These are phyloP conservation scores for Lerema accius DNA, from an alignment of 1,140 invertebrate species.

Conservation along the genomic window DNA sequence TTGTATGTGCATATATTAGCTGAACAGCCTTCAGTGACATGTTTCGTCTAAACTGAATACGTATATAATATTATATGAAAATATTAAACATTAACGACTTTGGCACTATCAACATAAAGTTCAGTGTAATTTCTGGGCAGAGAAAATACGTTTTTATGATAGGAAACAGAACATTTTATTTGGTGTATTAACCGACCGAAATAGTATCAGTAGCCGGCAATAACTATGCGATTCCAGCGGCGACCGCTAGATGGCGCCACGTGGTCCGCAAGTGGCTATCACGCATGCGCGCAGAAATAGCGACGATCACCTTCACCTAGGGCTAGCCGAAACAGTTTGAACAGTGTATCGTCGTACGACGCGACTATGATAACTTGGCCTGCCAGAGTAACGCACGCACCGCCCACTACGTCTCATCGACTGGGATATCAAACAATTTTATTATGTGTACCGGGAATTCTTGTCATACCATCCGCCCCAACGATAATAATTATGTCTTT, in stretches of 20 bases:
- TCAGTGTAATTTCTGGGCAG: conserved; percentile 9
- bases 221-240: conserved; percentile 55
- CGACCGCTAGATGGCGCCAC: conserved; percentile 73
- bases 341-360: conserved; percentile 42
- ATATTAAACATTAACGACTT: background rate
- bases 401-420: conserved; percentile 36
- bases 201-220: conserved; percentile 72
- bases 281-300: conserved; percentile 76
- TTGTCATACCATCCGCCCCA: background rate
- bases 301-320: conserved; percentile 79
- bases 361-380: conserved; percentile 41
- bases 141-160: conserved; percentile 41
- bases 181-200: conserved; percentile 57
- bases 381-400: conserved; percentile 19
- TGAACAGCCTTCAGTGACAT: background rate
- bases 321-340: conserved; percentile 64
- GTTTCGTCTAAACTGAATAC: background rate
- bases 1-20: conserved; percentile 4
- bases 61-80: no score
- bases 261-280: conserved; percentile 41
- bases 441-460: background rate
- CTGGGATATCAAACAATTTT: conserved; percentile 18
- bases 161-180: conserved; percentile 36
- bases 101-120: background rate
- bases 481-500: conserved; percentile 3